A percentile compares a stretch with the other conserved stretches of the same genome.
These are phyloP conservation scores for Sitobion miscanthi DNA, from an alignment of 1,140 invertebrate genomes.

Conservation along the genomic window DNA sequence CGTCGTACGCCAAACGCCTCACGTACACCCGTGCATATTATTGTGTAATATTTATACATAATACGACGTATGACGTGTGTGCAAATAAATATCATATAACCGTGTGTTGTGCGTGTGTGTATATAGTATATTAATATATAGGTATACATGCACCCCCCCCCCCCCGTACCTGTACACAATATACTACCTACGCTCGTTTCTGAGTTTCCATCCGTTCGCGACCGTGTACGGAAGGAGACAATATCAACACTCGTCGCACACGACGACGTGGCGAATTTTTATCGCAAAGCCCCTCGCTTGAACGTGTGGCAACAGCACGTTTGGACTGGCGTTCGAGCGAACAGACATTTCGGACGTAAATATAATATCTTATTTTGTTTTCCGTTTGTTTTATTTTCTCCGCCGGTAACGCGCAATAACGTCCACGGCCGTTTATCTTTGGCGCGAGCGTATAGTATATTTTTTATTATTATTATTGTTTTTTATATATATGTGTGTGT, in stretches of 20 bases:
- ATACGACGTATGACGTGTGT: no score
- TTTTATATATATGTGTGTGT: neutral
- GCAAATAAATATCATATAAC: neutral
- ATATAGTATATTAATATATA: neutral
- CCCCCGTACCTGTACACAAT: neutral
- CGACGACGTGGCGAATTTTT: neutral
- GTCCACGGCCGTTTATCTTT: neutral
- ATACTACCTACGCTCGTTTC: neutral
- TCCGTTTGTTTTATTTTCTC: neutral
- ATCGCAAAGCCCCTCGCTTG: neutral
- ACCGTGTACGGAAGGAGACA: neutral
- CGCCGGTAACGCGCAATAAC: neutral
- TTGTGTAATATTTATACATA: no score
- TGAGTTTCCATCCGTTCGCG: neutral
- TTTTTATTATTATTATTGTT: neutral
- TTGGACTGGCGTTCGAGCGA: neutral
- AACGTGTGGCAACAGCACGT: slow-evolving; percentile 16
- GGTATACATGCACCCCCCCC: neutral
- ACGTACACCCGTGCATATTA: no score
- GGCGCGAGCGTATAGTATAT: neutral
- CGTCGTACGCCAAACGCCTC: no score
- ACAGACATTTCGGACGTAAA: slow-evolving; percentile 6
- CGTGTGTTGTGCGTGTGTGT: neutral
- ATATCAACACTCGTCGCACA: slow-evolving; percentile 27
- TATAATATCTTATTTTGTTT: neutral